Evolutionary conservation across 1,140 invertebrate genomes (phyloP).

Genomic region (Coelopa frigida): DNA sequence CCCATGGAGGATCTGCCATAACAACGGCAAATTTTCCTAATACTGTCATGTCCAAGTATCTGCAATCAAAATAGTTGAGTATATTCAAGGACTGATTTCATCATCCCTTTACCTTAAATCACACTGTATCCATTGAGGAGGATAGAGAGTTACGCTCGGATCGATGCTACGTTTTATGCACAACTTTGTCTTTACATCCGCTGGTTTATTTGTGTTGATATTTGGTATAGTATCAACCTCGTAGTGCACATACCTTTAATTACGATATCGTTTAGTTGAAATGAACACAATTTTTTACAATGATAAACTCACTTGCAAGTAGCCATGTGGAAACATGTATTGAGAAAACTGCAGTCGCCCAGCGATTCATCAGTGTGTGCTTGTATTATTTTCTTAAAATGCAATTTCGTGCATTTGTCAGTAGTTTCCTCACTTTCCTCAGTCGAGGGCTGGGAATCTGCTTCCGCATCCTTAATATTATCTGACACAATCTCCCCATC

Average conservation of each 20-base stretch:
- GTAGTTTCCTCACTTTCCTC: slow-evolving; percentile 21
- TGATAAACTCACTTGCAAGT: slow-evolving; percentile 72
- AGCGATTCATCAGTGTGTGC: slow-evolving; percentile 92
- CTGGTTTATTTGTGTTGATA: slow-evolving; percentile 42
- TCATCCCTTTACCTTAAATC: slow-evolving; percentile 61
- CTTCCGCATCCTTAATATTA: slow-evolving; percentile 20
- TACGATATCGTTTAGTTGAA: background rate
- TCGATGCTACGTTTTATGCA: slow-evolving; percentile 35
- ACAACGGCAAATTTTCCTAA: slow-evolving; percentile 90
- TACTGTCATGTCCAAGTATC: slow-evolving; percentile 89
- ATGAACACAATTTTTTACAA: background rate
- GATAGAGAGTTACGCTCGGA: slow-evolving; percentile 65
- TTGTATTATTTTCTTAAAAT: slow-evolving; percentile 97
- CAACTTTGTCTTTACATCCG: slow-evolving; percentile 36
- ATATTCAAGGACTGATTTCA: background rate
- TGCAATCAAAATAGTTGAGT: background rate
- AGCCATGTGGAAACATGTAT: slow-evolving; percentile 99
- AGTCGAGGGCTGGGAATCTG: background rate
- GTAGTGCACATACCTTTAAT: slow-evolving; percentile 80
- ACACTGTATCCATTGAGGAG: slow-evolving; percentile 95
- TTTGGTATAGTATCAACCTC: slow-evolving; percentile 66
- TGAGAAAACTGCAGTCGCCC: slow-evolving; percentile 95
- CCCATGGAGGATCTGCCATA: slow-evolving; percentile 96
- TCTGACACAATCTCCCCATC: slow-evolving; percentile 36
- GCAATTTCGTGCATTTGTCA: slow-evolving; percentile 74